Evolutionary conservation across 2,888 invertebrate genomes (phyloP), one percentile per base, ranked within the genome.

Genomic region (Nemotelus nigrinus): DNA sequence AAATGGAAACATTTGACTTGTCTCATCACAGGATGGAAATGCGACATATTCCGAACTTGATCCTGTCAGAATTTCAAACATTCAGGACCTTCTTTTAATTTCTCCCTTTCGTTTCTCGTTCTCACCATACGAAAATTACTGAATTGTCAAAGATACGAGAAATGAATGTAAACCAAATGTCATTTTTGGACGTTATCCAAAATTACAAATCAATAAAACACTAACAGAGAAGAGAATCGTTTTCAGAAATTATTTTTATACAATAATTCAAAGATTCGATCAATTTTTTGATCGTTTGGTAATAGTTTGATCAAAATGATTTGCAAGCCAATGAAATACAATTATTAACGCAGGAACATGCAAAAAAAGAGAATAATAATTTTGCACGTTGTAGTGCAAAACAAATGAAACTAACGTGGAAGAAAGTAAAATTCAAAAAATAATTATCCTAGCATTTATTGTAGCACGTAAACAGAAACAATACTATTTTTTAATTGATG

Each of bases 321-420:
- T 57, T 57, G 5, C 57, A 57, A 4, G 57, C 57, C 57, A 57
- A 57, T 10, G 53, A 10, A 53, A 53, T 6, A 7, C 53, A 53
- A 53, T 10, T 53, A 7, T 10, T 7, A 53, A 53, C 53, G 53
- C 53, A 53, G 10, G 53, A 10, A 53, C 53, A 53, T 53, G 7
- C 53, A 6, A 6, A 53, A 10, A 6, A 53, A 53, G 53, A 53
- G 53, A 53, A 53, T 10, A 53, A 53, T 10, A 50, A 60, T 78
- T 78, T 78, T 78, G 78, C 78, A 78, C 78, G 78, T 78, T 78
- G 58, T 78, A 78, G 78, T 76, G 78, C 78, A 77, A 78, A 67
- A 76, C 3, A 76, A 64, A 76, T 43, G 71, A 50, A 76, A 63
- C 44, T 64, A 53, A 71, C 53, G 65, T 72, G 48, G 3, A 10